Evolutionary conservation across 2,797 vertebrate genomes (phyloP), one percentile per base, ranked within the genome.

Genomic region (Syngnathus rostellatus): DNA sequence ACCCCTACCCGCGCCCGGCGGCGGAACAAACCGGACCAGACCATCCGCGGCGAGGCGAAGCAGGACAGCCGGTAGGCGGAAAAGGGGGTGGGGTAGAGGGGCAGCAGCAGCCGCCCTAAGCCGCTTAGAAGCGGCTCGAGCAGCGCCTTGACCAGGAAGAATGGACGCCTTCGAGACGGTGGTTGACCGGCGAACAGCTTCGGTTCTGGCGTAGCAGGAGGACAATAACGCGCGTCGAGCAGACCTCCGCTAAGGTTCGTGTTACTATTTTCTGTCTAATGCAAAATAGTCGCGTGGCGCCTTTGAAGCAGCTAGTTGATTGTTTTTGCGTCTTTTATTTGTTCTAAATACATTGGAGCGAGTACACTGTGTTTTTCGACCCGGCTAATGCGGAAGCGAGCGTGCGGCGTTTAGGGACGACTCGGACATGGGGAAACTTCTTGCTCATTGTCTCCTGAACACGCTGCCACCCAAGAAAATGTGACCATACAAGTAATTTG

Each of bases 201-300:
- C 74, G 57, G 55, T 55, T 51, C 74, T 59, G 66, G 31, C 69
- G 55, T 77, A 43, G 10, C 43, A 25, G 21, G n/a, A 62, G 73
- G 37, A 72, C 74, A 53, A 31, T 31, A 31, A 76, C 31, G 25
- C 77, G 72, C 70, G 60, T 6, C 77, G 77, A 81, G 4, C 73
- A 53, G 76, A 74, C 66, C 70, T 65, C 62, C 71, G 31, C 48
- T 77, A 78, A 89, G 89, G 89, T 89, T 71, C 68, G 87, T 87
- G 69, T 69, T 7, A 23, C 5, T 38, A 19, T 17, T 58, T 58
- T 58, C 14, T 55, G 21, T 55, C 23, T 12, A 57, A 16, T 17
- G 6, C 1, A 8, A 57, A 5, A 6, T 2, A 12, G 37, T 57
- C 21, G 10, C 12, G 31, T 17, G 6, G 1, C 11, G 5, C 14